Percentiles rank a stretch among this genome's conserved stretches.
phyloP scores from a whole-genome alignment of 2,797 vertebrate genomes.

The Anableps anableps region DNA sequence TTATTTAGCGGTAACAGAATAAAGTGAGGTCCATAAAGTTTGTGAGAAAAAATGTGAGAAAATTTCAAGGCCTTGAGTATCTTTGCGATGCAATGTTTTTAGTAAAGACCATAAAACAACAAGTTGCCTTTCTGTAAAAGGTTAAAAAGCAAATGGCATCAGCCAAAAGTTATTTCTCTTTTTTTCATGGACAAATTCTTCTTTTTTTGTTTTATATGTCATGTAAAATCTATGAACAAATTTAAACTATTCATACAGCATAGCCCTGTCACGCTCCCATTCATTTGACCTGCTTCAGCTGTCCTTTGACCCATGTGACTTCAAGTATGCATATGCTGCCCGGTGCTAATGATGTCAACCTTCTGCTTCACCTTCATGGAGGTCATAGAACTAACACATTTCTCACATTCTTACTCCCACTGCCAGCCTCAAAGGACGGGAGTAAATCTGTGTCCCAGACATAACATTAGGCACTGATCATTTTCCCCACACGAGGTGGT shows the following conservation, averaged over 20 bases:
- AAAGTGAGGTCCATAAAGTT: background rate
- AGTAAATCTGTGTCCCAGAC: slow-evolving; percentile 77
- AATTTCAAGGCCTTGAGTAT: background rate
- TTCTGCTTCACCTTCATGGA: slow-evolving; percentile 69
- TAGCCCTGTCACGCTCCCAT: slow-evolving; percentile 40
- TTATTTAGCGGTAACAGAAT: background rate
- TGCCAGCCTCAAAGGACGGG: slow-evolving; percentile 51
- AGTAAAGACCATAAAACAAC: background rate
- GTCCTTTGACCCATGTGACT: slow-evolving; percentile 49
- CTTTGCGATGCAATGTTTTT: background rate
- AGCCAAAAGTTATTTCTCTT: background rate
- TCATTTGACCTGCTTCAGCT: slow-evolving; percentile 61
- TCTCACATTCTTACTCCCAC: slow-evolving; percentile 69
- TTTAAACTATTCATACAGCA: background rate
- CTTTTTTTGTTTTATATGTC: background rate
- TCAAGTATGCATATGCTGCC: slow-evolving; percentile 62
- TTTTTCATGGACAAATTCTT: background rate
- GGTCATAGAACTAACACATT: slow-evolving; percentile 72
- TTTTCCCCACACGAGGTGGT: slow-evolving; percentile 72
- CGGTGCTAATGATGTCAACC: slow-evolving; percentile 71
- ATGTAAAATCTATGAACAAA: background rate
- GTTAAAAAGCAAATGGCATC: background rate
- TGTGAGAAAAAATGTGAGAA: background rate
- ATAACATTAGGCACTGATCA: slow-evolving; percentile 75
- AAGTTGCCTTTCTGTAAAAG: background rate